phyloP scores from a whole-genome alignment of 2,888 invertebrate genomes.

The Agrotis puta region DNA sequence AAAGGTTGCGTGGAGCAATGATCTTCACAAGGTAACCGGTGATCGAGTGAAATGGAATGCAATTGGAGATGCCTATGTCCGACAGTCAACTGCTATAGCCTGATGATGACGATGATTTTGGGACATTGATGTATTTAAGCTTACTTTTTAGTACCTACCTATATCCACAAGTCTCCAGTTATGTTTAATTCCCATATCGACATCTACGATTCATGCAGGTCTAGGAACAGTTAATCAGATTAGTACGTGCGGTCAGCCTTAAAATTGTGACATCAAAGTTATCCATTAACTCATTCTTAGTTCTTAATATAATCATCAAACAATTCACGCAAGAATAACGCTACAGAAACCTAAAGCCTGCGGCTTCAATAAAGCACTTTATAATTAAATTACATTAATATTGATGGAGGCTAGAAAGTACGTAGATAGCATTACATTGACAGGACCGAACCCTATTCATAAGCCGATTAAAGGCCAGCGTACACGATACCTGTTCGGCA shows the following conservation, averaged over 20 bases:
- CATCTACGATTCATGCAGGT: too few species aligned
- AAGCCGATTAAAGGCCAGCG: constrained; percentile 75
- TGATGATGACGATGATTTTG: too few species aligned
- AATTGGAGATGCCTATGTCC: too few species aligned
- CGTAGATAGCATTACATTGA: constrained; percentile 61
- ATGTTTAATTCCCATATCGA: too few species aligned
- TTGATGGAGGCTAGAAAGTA: constrained; percentile 54
- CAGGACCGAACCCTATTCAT: constrained; percentile 68
- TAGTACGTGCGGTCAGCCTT: constrained; percentile 11
- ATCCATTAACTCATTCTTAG: constrained; percentile 19
- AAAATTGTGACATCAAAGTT: constrained; percentile 20
- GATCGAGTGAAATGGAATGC: too few species aligned
- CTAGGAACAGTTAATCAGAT: not conserved
- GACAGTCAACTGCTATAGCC: too few species aligned
- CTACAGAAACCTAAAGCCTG: constrained; percentile 50
- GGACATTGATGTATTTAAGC: too few species aligned
- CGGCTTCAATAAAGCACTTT: constrained; percentile 57
- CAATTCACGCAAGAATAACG: constrained; percentile 49
- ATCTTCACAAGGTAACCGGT: too few species aligned
- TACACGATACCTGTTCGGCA: constrained; percentile 5
- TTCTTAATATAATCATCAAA: constrained; percentile 32
- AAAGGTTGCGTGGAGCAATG: too few species aligned
- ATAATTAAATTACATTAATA: constrained; percentile 57
- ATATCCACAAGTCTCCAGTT: too few species aligned
- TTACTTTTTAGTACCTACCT: too few species aligned